Conservation (phyloP, 2,113 vertebrate genomes). For the Forbesichthys agassizii region DNA sequence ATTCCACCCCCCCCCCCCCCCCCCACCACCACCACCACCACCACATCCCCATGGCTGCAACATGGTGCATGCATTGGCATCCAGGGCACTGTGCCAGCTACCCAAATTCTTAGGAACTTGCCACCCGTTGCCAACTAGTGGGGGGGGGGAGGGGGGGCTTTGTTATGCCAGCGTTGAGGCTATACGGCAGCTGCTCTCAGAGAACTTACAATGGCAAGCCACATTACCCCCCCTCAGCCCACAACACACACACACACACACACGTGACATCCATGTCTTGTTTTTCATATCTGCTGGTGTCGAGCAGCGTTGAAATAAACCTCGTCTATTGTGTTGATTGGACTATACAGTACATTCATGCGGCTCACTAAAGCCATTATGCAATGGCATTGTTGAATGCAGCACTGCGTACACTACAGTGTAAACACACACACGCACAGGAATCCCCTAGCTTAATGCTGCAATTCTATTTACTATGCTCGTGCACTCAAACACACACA, state of each 20-base stretch:
- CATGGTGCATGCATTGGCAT: constrained; percentile 44
- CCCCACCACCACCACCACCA: background rate
- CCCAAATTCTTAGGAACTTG: constrained; percentile 64
- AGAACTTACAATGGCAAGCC: constrained; percentile 5
- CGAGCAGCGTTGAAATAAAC: too few relatives aligned
- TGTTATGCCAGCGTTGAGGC: constrained; percentile 27
- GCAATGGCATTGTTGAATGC: background rate
- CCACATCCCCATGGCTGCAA: background rate
- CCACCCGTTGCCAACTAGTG: constrained; percentile 55
- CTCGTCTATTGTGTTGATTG: too few relatives aligned
- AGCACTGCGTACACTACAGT: background rate
- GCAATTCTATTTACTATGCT: too few relatives aligned
- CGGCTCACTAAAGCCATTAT: background rate
- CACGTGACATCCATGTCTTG: background rate
- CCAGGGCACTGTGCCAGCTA: constrained; percentile 64
- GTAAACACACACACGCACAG: constrained; percentile 5
- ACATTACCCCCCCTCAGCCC: constrained; percentile 47
- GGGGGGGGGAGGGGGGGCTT: constrained; percentile 24
- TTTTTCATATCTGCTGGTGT: too few relatives aligned
- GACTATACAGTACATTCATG: background rate
- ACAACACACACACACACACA: constrained; percentile 20
- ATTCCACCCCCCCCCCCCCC: constrained; percentile 24
- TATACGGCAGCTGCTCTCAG: constrained; percentile 61
- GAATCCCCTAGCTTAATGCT: background rate
- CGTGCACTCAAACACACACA: constrained; percentile 3